Conservation (phyloP, 2,797 vertebrate genomes). For the Simalia tracyae region DNA sequence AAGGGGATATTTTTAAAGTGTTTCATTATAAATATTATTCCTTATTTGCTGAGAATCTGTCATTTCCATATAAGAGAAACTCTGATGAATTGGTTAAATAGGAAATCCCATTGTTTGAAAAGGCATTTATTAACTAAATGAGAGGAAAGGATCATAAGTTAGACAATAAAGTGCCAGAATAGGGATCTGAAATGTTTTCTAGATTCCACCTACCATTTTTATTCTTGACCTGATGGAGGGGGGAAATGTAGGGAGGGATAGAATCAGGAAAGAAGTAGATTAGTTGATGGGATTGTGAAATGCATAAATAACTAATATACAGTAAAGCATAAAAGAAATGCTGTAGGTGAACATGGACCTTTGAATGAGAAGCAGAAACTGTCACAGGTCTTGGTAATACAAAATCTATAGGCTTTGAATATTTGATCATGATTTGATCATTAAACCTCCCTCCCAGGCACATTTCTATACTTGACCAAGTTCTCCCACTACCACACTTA, state of each 20-base stretch:
- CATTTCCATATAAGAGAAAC: neutral
- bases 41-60: neutral
- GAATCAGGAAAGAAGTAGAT: neutral
- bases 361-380: neutral
- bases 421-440: neutral
- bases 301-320: neutral
- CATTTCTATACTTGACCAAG: neutral
- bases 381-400: neutral
- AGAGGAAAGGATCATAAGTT: neutral
- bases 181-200: neutral
- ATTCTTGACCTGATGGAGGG: neutral
- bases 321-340: neutral
- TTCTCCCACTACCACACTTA: neutral
- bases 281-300: neutral
- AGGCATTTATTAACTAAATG: neutral
- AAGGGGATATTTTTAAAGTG: neutral
- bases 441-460: neutral
- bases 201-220: neutral
- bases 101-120: neutral
- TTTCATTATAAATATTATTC: neutral
- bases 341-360: neutral
- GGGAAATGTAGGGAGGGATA: neutral
- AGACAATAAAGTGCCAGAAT: neutral
- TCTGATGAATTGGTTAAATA: neutral
- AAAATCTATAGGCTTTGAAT: neutral